These are phyloP conservation scores for Choristoneura rosaceana DNA, from an alignment of 2,888 invertebrate genomes.

Conservation along the genomic window DNA sequence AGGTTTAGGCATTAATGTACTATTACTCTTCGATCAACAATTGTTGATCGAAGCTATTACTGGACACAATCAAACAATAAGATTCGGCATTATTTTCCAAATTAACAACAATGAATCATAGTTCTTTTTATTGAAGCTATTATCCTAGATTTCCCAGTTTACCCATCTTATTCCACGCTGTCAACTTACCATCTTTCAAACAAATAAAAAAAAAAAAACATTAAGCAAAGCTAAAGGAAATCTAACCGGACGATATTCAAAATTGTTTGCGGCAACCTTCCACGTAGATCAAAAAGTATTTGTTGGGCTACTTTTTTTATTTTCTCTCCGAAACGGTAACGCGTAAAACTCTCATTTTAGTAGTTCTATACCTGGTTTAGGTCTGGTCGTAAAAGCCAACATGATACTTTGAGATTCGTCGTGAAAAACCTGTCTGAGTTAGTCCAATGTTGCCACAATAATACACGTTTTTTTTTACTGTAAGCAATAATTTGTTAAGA, in stretches of 20 bases:
- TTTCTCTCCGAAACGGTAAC: slow-evolving; percentile 8
- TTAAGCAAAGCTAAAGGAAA: neutral
- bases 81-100: no score
- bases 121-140: no score
- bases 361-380: slow-evolving; percentile 16
- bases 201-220: neutral
- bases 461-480: neutral
- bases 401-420: slow-evolving; percentile 17
- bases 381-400: slow-evolving; percentile 22
- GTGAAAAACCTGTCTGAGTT: neutral
- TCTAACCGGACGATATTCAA: neutral
- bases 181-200: no score
- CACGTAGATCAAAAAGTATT: slow-evolving; percentile 13
- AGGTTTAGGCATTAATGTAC: no score
- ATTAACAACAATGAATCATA: no score
- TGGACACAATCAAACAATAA: no score
- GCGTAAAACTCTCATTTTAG: slow-evolving; percentile 19
- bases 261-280: neutral
- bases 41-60: no score
- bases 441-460: neutral
- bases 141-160: no score
- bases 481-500: no score
- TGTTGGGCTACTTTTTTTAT: slow-evolving; percentile 11
- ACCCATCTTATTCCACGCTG: no score
- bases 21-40: no score